A percentile compares a stretch with the other conserved stretches of the same genome.
phyloP scores from a whole-genome alignment of 2,113 vertebrate species.

The Thalassarche chlororhynchos region DNA sequence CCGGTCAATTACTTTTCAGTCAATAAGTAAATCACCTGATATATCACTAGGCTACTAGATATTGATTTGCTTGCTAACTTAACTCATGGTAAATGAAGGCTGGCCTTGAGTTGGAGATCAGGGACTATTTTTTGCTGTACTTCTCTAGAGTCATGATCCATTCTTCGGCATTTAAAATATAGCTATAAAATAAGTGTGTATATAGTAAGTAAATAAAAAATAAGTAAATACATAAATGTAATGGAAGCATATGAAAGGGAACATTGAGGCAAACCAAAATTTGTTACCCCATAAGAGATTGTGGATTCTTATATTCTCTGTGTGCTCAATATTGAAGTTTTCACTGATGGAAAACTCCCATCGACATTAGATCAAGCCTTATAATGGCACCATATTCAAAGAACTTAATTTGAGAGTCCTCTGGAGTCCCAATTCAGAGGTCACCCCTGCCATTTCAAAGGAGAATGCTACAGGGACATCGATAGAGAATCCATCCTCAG shows the following conservation, averaged over 20 bases:
- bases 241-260: not conserved
- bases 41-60: not conserved
- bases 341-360: not conserved
- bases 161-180: not conserved
- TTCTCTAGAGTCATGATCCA: not conserved
- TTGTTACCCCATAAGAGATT: not conserved
- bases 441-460: constrained; percentile 55
- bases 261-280: not conserved
- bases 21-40: constrained; percentile 41
- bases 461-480: not conserved
- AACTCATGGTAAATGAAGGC: not conserved
- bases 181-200: not conserved
- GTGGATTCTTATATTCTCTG: not conserved
- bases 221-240: not conserved
- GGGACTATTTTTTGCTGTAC: not conserved
- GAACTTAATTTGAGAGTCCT: constrained; percentile 41
- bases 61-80: constrained; percentile 34
- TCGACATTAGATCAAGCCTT: constrained; percentile 9
- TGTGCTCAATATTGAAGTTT: not conserved
- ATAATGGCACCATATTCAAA: constrained; percentile 16
- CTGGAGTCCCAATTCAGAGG: constrained; percentile 44
- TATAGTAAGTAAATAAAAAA: not conserved
- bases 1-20: constrained; percentile 16
- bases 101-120: constrained; percentile 18
- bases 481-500: not conserved